Conservation (phyloP, 2,113 vertebrate genomes). For the Phaethornis superciliosus region DNA sequence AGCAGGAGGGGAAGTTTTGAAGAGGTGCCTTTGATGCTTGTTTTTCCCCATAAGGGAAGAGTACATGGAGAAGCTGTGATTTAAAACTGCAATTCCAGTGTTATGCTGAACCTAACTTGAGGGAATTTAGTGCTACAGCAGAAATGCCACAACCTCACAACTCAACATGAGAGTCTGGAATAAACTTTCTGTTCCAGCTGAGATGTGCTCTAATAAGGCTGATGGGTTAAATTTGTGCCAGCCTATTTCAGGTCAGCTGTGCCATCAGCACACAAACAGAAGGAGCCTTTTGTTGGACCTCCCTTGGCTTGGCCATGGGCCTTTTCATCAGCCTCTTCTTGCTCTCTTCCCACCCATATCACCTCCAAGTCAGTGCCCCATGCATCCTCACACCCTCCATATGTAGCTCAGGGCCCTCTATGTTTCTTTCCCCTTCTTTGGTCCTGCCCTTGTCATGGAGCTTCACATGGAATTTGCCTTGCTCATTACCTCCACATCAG, state of each 20-base stretch:
- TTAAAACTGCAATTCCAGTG: conserved; percentile 21
- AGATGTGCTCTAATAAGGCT: neutral
- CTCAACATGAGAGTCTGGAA: neutral
- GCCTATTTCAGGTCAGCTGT: neutral
- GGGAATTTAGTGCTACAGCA: neutral
- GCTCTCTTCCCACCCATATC: neutral
- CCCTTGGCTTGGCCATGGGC: neutral
- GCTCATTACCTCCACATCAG: neutral
- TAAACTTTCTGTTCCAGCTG: neutral
- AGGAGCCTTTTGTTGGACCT: neutral
- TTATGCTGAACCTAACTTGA: neutral
- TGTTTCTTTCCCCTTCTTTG: neutral
- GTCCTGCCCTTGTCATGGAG: neutral
- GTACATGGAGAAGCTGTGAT: neutral
- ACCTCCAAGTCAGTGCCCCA: neutral
- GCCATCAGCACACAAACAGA: neutral
- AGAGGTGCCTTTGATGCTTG: conserved; percentile 29
- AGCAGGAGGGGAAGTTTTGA: neutral
- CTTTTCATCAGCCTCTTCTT: neutral
- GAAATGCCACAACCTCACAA: neutral
- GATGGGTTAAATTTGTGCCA: neutral
- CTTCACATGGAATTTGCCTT: neutral
- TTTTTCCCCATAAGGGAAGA: neutral
- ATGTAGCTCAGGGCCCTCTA: neutral
- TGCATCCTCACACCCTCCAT: neutral